phyloP scores from a whole-genome alignment of 2,113 vertebrate genomes.

The Aphelocoma coerulescens region DNA sequence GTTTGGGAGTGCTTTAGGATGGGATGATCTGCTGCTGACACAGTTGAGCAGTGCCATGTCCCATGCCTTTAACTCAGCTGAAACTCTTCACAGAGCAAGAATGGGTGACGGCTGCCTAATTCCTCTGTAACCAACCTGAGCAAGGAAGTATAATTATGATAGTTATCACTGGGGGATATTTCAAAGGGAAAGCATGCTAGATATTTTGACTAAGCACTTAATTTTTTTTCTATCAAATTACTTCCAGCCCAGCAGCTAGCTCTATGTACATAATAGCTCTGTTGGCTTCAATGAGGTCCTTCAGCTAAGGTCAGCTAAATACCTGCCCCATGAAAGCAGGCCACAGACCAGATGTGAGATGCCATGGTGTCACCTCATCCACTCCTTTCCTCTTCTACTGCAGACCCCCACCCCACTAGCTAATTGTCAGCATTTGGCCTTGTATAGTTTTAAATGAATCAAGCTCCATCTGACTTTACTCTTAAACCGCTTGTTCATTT shows the following conservation, averaged over 20 bases:
- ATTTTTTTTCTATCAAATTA: constrained; percentile 9
- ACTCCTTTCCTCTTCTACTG: background rate
- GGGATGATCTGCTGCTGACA: background rate
- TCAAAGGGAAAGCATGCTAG: constrained; percentile 9
- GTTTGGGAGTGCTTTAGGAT: background rate
- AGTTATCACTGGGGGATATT: background rate
- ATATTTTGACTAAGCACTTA: constrained; percentile 10
- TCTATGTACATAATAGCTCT: background rate
- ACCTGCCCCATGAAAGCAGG: background rate
- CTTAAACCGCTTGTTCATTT: background rate
- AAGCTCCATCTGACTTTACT: background rate
- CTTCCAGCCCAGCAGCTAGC: constrained; percentile 13
- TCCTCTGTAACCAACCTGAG: background rate
- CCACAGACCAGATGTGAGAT: background rate
- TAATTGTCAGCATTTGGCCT: constrained; percentile 2
- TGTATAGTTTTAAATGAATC: background rate
- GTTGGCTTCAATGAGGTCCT: background rate
- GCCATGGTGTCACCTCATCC: background rate
- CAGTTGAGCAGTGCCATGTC: background rate
- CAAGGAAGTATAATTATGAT: constrained; percentile 40
- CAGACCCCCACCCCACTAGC: background rate
- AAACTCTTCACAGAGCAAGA: background rate
- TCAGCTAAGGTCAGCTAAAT: background rate
- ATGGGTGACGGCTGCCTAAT: background rate
- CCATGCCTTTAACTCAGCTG: background rate